phyloP scores from a whole-genome alignment of 1,140 invertebrate genomes.

The Halictus rubicundus region DNA sequence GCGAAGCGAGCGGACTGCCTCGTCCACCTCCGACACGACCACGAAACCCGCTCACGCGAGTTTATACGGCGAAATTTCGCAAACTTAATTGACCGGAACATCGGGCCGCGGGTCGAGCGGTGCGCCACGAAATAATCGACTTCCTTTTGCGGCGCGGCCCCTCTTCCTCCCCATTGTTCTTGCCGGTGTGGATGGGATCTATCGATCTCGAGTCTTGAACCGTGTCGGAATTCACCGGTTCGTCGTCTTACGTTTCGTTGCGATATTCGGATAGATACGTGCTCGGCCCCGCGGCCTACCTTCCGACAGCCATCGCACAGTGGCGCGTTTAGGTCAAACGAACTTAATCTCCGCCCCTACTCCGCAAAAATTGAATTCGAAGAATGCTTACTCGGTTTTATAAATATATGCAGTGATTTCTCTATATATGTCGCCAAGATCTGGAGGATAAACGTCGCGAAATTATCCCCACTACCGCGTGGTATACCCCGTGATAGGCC shows the following conservation, averaged over 20 bases:
- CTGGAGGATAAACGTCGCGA: no score
- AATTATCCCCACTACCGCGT: no score
- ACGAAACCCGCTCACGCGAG: constrained; percentile 30
- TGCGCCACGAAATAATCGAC: constrained; percentile 61
- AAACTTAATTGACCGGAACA: constrained; percentile 77
- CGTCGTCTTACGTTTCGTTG: neutral
- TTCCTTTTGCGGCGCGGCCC: constrained; percentile 64
- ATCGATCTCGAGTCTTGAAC: neutral
- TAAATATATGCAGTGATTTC: no score
- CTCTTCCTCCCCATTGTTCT: constrained; percentile 1
- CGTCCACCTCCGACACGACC: constrained; percentile 27
- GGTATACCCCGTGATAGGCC: no score
- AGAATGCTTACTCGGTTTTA: no score
- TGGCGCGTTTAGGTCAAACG: no score
- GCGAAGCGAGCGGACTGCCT: neutral
- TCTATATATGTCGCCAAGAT: no score
- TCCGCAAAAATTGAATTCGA: no score
- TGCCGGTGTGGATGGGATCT: neutral
- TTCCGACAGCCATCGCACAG: no score
- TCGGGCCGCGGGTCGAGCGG: constrained; percentile 44
- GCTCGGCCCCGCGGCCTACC: no score
- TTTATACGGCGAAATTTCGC: constrained; percentile 67
- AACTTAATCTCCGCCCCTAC: no score
- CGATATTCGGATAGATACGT: neutral
- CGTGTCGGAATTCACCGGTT: neutral